These are phyloP conservation scores for Cossypha dichroa DNA, from an alignment of 2,797 vertebrate species.

Conservation along the genomic window DNA sequence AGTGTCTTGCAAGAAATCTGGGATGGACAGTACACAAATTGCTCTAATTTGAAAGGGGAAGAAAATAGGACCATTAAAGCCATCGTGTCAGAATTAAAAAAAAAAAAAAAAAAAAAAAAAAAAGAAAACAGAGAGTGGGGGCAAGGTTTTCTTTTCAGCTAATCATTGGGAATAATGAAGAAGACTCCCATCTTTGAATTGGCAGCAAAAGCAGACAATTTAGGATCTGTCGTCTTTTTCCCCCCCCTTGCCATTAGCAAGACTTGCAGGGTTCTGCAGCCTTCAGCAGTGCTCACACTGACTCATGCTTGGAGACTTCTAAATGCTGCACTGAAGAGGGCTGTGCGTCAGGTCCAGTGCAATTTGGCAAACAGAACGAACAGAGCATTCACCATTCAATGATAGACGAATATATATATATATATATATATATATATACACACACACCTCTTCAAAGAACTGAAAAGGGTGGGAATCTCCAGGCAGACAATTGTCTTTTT, in stretches of 20 bases:
- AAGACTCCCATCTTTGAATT: neutral
- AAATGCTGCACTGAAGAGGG: neutral
- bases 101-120: no score
- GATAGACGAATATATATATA: neutral
- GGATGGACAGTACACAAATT: neutral
- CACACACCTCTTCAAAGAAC: neutral
- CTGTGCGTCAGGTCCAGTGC: neutral
- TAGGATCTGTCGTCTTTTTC: neutral
- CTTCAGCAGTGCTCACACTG: neutral
- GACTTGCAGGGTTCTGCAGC: neutral
- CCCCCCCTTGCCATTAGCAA: neutral
- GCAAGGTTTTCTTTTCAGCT: neutral
- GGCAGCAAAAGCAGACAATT: neutral
- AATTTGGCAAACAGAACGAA: neutral
- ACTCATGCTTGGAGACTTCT: neutral
- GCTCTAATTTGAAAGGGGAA: neutral
- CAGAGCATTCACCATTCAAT: neutral
- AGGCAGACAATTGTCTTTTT: neutral
- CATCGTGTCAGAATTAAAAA: neutral
- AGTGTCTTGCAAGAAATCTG: neutral
- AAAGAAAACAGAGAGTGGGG: fast-evolving
- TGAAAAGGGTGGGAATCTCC: neutral
- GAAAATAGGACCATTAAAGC: neutral
- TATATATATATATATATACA: fast-evolving
- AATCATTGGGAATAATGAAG: neutral